These are phyloP conservation scores for Pyrocephalus nanus DNA, from an alignment of 2,797 vertebrate genomes.

Conservation along the genomic window DNA sequence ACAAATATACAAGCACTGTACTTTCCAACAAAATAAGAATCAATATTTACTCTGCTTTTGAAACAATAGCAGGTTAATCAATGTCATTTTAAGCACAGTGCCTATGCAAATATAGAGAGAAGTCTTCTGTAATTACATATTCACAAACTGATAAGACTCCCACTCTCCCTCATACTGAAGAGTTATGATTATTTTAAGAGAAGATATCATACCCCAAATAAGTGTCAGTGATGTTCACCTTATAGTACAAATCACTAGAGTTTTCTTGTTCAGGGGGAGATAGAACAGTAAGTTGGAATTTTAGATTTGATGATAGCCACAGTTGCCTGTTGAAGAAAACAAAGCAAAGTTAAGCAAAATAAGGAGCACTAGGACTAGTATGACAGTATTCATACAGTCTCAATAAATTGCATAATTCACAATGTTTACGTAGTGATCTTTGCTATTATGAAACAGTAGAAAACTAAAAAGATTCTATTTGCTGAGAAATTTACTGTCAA, in stretches of 20 bases:
- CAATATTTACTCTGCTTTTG: not conserved
- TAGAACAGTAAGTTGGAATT: constrained; percentile 81
- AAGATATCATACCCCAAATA: not conserved
- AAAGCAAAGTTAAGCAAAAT: not conserved
- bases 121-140: constrained; percentile 10
- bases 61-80: not conserved
- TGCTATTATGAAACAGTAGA: not conserved
- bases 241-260: not conserved
- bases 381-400: not conserved
- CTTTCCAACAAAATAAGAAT: not conserved
- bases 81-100: not conserved
- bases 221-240: not conserved
- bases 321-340: constrained; percentile 72
- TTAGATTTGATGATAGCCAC: constrained; percentile 81
- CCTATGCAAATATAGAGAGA: not conserved
- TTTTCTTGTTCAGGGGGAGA: constrained; percentile 67
- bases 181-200: not conserved
- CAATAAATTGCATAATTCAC: not conserved
- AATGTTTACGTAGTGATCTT: not conserved
- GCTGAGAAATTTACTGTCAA: not conserved
- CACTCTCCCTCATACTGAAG: not conserved
- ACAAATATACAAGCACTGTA: not conserved
- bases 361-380: not conserved
- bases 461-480: not conserved
- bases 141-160: not conserved